Evolutionary conservation across 2,888 invertebrate species (phyloP), one percentile per base, ranked within the genome.

Genomic region (Pollenia amentaria): DNA sequence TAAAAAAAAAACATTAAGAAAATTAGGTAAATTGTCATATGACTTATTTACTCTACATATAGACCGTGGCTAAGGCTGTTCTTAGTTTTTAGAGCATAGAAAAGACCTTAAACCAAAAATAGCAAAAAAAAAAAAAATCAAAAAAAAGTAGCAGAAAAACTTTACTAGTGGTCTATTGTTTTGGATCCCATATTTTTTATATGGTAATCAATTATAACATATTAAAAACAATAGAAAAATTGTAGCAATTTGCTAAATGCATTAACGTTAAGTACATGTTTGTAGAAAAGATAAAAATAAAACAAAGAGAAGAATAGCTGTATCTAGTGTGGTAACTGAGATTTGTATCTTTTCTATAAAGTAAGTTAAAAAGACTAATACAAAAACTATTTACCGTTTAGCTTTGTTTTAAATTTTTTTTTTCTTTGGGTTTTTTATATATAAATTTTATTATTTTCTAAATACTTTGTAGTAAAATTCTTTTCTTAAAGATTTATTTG

Each of bases 131-230:
- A 0, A 48, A 44, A 46, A 3, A 21, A 18, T 1, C 0, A 51
- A 51, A 64, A 18, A n/a, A 42, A 21, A 46, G 65, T 38, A 8
- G 75, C 75, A 76, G 4, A 78, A 44, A 48, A 53, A 8, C 21
- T 48, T 40, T 40, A 48, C 16, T 21, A 38, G 51, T 16, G 42
- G 78, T 12, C 79, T 55, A 79, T 76, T 81, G 76, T 80, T 78
- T 72, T 14, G 69, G n/a, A 18, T 18, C 18, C 55, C 77, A 51
- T 60, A 76, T n/a, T 40, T 60, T 77, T 46, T 77, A 51, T 87
- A 84, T 57, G 87, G 77, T 64, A 75, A 87, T 84, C 84, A 87
- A 87, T 87, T 87, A 87, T 77, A 87, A 84, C 76, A 81, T 80
- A 80, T 84, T 87, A 80, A 80, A 80, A 64, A 87, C 87, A 87